Evolutionary conservation across 2,797 vertebrate species (phyloP), one percentile per base, ranked within the genome.

Genomic region (Acanthurus leucopareius): DNA sequence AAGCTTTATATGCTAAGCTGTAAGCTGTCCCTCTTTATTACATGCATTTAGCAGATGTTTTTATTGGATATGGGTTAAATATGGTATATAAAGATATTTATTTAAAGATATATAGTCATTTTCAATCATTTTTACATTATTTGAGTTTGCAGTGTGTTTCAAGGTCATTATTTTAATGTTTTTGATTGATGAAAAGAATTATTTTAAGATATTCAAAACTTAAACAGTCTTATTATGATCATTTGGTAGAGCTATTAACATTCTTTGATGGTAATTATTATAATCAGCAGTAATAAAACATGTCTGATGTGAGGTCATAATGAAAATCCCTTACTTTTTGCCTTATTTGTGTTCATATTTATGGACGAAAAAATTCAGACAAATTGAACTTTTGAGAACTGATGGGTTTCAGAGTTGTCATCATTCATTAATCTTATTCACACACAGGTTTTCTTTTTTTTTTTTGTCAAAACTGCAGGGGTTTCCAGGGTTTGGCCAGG

Each of bases 351-450:
- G 45, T 69, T 38, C 20, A 20, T 45, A 64, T 47, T 57, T 71
- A 70, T 20, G 14, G 61, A 59, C 5, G 35, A 17, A 28, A 32
- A 44, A 9, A 10, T 0, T 2, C 0, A 38, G 38, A 47, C 3
- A 51, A 65, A 49, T 2, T 2, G 0, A 59, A 17, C 5, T 38
- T 52, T 54, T 25, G 47, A n/a, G 28, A 65, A 13, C 1, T 19
- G 56, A 66, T 68, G 63, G 19, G 62, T 25, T 32, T 59, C 40
- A 48, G 19, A 38, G 47, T 60, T 56, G 65, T 60, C 70, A 51
- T 45, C 42, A 10, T 49, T 61, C 48, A 78, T 78, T 61, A 7
- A 65, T 82, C 48, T 42, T 69, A 17, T 57, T 40, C n/a, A 48
- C 11, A 35, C 48, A 8, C 19, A 11, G 4, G 10, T 32, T 64